Percentiles rank a stretch among this genome's conserved stretches.
Conservation (phyloP, 2,113 vertebrate species). For the Charadrius vociferus region DNA sequence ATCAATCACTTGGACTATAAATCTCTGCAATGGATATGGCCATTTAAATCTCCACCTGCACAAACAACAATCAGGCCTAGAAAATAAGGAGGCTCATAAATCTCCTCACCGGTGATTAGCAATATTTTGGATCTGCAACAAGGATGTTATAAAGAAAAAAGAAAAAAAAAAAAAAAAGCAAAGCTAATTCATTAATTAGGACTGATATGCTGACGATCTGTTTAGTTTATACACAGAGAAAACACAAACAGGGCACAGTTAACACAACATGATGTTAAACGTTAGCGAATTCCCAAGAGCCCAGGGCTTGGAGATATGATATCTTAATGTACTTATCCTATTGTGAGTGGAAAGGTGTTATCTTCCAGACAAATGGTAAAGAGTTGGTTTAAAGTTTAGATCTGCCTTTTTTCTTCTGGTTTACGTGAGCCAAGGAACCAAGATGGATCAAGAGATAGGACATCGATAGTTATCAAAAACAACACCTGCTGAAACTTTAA, state of each 20-base stretch:
- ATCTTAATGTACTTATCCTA: constrained; percentile 63
- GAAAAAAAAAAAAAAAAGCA: not conserved
- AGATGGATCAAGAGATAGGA: not conserved
- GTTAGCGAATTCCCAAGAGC: constrained; percentile 69
- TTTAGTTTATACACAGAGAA: constrained; percentile 73
- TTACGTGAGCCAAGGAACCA: not conserved
- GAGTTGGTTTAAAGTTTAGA: not conserved
- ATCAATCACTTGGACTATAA: constrained; percentile 79
- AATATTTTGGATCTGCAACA: constrained; percentile 66
- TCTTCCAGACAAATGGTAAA: constrained; percentile 36
- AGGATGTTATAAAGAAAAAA: constrained; percentile 27
- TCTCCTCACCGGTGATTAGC: constrained; percentile 70
- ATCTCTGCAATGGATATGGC: constrained; percentile 76
- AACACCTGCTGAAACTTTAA: not conserved
- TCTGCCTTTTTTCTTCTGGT: not conserved
- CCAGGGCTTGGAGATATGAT: constrained; percentile 55
- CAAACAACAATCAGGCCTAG: constrained; percentile 75
- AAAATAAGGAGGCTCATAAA: constrained; percentile 80
- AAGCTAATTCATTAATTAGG: constrained; percentile 69
- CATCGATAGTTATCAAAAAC: not conserved
- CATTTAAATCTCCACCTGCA: constrained; percentile 83
- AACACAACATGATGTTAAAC: constrained; percentile 65
- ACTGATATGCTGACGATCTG: constrained; percentile 72
- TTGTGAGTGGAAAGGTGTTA: constrained; percentile 32
- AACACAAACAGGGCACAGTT: constrained; percentile 73